Evolutionary conservation across 2,888 invertebrate species (phyloP).

Genomic region (Atethmia centrago): DNA sequence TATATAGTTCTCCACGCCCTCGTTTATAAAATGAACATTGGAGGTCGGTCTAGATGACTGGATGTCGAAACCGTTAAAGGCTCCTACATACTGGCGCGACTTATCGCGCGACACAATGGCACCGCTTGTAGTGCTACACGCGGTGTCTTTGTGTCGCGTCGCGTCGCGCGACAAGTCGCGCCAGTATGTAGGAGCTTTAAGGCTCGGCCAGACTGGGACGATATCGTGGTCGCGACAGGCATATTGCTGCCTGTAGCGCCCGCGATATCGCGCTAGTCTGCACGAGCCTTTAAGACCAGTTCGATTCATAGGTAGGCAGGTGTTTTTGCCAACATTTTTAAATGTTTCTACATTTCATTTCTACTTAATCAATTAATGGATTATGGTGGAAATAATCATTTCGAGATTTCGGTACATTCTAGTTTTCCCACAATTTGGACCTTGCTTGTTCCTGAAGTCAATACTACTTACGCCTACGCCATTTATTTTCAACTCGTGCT

Average conservation of each 20-base stretch:
- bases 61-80: background rate
- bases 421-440: conserved; percentile 25
- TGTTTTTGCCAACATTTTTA: background rate
- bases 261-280: too few species aligned
- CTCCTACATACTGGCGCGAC: too few species aligned
- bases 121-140: too few species aligned
- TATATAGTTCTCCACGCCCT: background rate
- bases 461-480: conserved; percentile 37
- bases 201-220: too few species aligned
- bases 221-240: too few species aligned
- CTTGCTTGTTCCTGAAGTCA: conserved; percentile 31
- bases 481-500: conserved; percentile 48
- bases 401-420: background rate
- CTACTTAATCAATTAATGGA: background rate
- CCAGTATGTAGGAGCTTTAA: too few species aligned
- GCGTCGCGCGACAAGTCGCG: too few species aligned
- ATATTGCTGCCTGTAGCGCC: too few species aligned
- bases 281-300: too few species aligned
- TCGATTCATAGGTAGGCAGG: background rate
- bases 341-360: background rate
- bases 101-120: too few species aligned
- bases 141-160: too few species aligned
- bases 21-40: background rate
- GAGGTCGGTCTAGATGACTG: background rate
- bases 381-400: background rate